Conservation (phyloP, 2,797 vertebrate species). For the Acipenser ruthenus region DNA sequence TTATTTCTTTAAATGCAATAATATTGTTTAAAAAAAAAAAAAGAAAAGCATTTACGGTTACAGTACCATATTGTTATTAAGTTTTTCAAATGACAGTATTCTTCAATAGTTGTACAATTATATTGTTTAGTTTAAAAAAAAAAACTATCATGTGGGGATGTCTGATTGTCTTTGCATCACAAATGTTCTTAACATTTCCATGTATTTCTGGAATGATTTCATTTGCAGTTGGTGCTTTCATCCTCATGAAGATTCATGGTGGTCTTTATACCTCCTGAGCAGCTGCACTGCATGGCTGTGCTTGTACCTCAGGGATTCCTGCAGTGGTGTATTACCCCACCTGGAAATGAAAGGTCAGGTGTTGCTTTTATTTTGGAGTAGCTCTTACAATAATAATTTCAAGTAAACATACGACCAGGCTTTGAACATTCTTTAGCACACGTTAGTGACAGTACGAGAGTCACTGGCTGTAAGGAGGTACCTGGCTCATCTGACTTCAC, state of each 20-base stretch:
- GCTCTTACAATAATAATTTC: too few relatives aligned
- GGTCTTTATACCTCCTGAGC: slow-evolving; percentile 34
- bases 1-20: too few relatives aligned
- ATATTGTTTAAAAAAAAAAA: too few relatives aligned
- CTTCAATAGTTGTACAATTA: neutral
- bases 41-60: too few relatives aligned
- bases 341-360: slow-evolving; percentile 28
- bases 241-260: slow-evolving; percentile 14
- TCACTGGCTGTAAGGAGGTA: too few relatives aligned
- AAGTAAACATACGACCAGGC: too few relatives aligned
- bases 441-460: too few relatives aligned
- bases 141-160: neutral
- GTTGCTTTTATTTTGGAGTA: neutral
- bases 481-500: too few relatives aligned
- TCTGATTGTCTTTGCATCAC: neutral
- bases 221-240: slow-evolving; percentile 10
- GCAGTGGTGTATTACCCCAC: slow-evolving; percentile 53
- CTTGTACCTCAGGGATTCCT: slow-evolving; percentile 46
- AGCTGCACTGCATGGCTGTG: slow-evolving; percentile 33
- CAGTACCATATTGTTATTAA: neutral
- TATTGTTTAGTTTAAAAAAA: neutral
- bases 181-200: neutral
- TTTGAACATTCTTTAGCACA: too few relatives aligned
- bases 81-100: neutral
- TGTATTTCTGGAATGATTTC: neutral